Conservation (phyloP, 2,113 vertebrate species). For the Mobula hypostoma region DNA sequence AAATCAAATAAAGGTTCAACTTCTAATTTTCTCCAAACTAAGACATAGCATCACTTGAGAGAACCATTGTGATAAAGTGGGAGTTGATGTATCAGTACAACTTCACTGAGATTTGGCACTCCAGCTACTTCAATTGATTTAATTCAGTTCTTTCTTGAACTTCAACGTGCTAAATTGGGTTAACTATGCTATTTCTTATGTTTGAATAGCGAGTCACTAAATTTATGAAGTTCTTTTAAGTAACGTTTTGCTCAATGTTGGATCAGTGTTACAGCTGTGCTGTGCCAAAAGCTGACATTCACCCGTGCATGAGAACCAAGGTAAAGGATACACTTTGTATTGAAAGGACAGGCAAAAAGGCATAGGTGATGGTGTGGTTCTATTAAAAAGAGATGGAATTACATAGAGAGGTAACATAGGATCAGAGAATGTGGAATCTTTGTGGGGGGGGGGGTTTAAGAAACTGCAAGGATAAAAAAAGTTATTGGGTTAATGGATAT, state of each 20-base stretch:
- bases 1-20: no score
- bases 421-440: no score
- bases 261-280: background rate
- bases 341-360: no score
- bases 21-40: no score
- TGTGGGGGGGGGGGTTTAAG: no score
- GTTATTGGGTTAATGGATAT: no score
- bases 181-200: constrained; percentile 38
- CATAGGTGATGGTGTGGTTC: background rate
- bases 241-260: background rate
- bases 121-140: constrained; percentile 54
- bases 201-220: background rate
- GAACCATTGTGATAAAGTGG: no score
- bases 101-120: constrained; percentile 45
- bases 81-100: no score
- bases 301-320: background rate
- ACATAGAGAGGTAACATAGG: no score
- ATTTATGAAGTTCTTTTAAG: background rate
- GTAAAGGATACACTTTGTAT: background rate
- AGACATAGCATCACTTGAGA: no score
- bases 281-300: background rate
- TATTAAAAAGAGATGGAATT: background rate
- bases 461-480: no score
- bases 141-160: constrained; percentile 45
- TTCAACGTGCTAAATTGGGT: constrained; percentile 43